Evolutionary conservation across 2,113 vertebrate species (phyloP).

Genomic region (Prietella phreatophila): DNA sequence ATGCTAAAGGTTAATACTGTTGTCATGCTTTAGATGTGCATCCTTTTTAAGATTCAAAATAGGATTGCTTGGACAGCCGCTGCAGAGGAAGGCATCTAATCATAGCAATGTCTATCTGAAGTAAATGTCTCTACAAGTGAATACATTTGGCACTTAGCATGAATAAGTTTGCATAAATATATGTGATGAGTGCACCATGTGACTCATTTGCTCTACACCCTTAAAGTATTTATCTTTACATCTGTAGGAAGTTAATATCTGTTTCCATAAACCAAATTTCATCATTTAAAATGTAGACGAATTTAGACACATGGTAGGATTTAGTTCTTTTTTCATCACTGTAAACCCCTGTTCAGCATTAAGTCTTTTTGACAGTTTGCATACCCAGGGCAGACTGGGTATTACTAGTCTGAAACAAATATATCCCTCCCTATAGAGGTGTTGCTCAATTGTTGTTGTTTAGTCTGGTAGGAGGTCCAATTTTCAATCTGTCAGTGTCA

Average conservation of each 20-base stretch:
- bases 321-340: background rate
- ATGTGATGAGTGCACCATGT: conserved; percentile 28
- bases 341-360: conserved; percentile 8
- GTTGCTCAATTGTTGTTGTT: conserved; percentile 66
- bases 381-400: conserved; percentile 33
- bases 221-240: background rate
- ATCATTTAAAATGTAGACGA: background rate
- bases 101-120: conserved; percentile 36
- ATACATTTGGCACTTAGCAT: conserved; percentile 7
- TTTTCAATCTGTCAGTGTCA: conserved; percentile 73
- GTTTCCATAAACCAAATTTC: background rate
- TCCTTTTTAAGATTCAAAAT: conserved; percentile 40
- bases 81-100: conserved; percentile 39
- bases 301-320: background rate
- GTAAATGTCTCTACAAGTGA: conserved; percentile 34
- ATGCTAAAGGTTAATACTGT: conserved; percentile 38
- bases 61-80: conserved; percentile 42
- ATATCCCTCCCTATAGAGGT: conserved; percentile 54
- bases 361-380: conserved; percentile 17
- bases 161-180: conserved; percentile 44
- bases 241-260: background rate
- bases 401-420: conserved; percentile 58
- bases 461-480: conserved; percentile 68
- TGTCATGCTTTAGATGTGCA: conserved; percentile 37
- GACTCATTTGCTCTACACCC: background rate